Conservation (phyloP, 2,797 vertebrate genomes). For the Trachurus trachurus region DNA sequence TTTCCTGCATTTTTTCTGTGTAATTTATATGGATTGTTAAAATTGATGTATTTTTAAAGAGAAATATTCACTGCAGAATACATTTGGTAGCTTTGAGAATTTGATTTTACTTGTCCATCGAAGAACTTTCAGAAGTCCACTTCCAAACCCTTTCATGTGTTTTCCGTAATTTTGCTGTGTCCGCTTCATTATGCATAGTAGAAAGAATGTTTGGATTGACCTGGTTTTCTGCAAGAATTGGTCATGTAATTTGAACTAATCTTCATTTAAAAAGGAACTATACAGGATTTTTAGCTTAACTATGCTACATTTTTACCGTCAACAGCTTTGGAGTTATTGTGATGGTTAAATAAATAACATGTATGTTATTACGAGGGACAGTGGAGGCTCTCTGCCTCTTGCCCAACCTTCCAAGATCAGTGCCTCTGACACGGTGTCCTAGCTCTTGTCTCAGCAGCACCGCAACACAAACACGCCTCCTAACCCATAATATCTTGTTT, state of each 20-base stretch:
- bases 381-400: too few relatives aligned
- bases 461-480: too few relatives aligned
- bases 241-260: not conserved
- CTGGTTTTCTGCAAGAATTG: not conserved
- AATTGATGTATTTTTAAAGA: not conserved
- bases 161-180: not conserved
- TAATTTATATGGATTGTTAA: conserved; percentile 3
- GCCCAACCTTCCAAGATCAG: too few relatives aligned
- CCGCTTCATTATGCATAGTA: conserved; percentile 17
- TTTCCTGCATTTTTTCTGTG: not conserved
- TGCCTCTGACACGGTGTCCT: too few relatives aligned
- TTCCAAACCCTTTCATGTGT: not conserved
- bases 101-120: not conserved
- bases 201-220: not conserved
- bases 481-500: too few relatives aligned
- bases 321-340: too few relatives aligned
- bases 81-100: not conserved
- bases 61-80: not conserved
- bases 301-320: too few relatives aligned
- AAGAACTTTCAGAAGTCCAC: not conserved
- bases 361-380: too few relatives aligned
- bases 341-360: too few relatives aligned
- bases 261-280: not conserved
- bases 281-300: too few relatives aligned
- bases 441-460: too few relatives aligned